Base-by-base conservation (phyloP, 1,140 invertebrate genomes). In the Aphaenogaster ashmeadi region DNA sequence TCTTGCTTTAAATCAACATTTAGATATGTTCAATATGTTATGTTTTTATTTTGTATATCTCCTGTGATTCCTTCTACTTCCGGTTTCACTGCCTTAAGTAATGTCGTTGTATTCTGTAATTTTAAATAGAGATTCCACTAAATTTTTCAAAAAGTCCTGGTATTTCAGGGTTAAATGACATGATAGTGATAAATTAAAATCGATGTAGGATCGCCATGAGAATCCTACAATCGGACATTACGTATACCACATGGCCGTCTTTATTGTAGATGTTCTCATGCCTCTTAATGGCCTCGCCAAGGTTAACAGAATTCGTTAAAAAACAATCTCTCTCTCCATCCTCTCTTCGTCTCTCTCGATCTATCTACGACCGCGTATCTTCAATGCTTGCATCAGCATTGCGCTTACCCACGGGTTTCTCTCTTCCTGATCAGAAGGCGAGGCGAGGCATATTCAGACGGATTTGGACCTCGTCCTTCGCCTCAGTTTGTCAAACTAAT, bases 401-500 rank as follows among this genome's bases (percentile, higher is more conserved):
- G 36, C 3, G 36, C 44, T 13, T 50, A 62, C 38, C 54, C 13
- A 50, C 36, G 44, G 36, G 36, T 58, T 38, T 71, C 41, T n/a
- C 54, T 84, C 41, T 44, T 60, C 81, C 11, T 74, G 81, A 36
- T 86, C 13, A 4, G 15, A 41, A 21, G 5, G 2, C 0, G 9
- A 27, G 21, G 58, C 38, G 8, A n/a, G 56, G 52, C 38, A 38
- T 41, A 58, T 69, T 62, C 60, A 11, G 33, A 13, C 9, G 15
- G 38, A 18, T 69, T 87, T 47, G 75, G 50, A 36, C n/a, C 18
- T 21, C 62, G 90, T 91, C 89, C 90, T 92, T 92, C 89, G 69
- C 11, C 21, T 33, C 71, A 15, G 77, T 91, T 93, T 91, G 88
- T 66, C 83, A 85, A 92, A 91, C 67, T 67, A 89, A 91, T 93